Evolutionary conservation across 2,113 vertebrate genomes (phyloP), one percentile per base, ranked within the genome.

Genomic region (Mus pahari): DNA sequence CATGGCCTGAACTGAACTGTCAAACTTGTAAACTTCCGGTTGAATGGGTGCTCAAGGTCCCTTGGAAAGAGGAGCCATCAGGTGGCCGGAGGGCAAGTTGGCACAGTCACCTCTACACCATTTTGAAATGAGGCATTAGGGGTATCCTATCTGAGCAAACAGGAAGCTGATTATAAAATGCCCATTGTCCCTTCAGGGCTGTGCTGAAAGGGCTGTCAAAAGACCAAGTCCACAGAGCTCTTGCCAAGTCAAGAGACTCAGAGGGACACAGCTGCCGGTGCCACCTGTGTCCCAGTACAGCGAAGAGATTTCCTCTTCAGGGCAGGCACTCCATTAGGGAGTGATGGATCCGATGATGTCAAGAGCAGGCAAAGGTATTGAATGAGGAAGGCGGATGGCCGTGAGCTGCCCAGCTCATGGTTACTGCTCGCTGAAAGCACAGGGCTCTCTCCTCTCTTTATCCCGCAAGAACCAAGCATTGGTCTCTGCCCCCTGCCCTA

Each of bases 231-330:
- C 17, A 74, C 10, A 0, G 53, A 71, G 66, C 77, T 86, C 55
- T 53, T 96, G 96, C 97, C 96, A 97, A 97, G 95, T 66, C 70
- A 62, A 97, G 94, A 77, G 66, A 96, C 0, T 33, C 62, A 48
- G 88, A 10, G 78, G 33, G 78, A 3, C 87, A 64, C 96, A 98
- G 96, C 94, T 97, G 96, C 75, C 9, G 16, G 77, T 31, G 92
- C 86, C 96, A 94, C 94, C 95, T 93, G 91, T 9, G 87, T 68
- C 64, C 81, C 68, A 11, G 68, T 45, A 78, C 58, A 90, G 93
- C 78, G 89, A 64, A 89, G 75, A 13, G 19, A 45, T 3, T 53
- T 94, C 50, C 89, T 74, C 73, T 31, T 62, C 9, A 9, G 53
- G 26, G n/a, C 19, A 20, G 26, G n/a, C 28, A 20, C 62, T 71